Evolutionary conservation across 2,113 vertebrate species (phyloP), one percentile per base, ranked within the genome.

Genomic region (Oncorhynchus masou): DNA sequence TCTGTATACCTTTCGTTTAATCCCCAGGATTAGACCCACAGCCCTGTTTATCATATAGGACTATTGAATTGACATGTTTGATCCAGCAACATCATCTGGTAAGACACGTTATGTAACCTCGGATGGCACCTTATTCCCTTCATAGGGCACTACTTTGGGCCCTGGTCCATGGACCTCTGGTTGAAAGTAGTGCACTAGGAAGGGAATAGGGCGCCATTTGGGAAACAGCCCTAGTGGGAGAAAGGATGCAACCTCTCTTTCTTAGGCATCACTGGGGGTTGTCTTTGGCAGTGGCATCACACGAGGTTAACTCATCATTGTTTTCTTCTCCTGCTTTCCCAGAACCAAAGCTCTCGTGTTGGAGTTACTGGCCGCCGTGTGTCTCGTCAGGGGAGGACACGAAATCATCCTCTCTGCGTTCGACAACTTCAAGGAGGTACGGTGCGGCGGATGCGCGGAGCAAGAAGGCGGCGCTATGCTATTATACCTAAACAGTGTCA

Each of bases 361-460:
- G 89, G 97, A 98, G 90, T 94, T 99, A 79, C 91, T 99, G 91
- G 97, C 97, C 0, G 97, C 97, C 0, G 97, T 99, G 45, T 99
- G 97, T 93, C 92, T 99, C 84, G 97, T 99, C 86, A 93, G 97
- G 83, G 97, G 97, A 0, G 97, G 97, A 60, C 97, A 99, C 0
- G 97, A 99, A 91, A 99, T 99, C 81, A 99, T 99, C 89, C 96
- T 99, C 1, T 95, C 97, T 0, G 97, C 97, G 15, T 99, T 99
- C n/a, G 97, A 99, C 93, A 96, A 99, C 92, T 99, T 99, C 92
- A 97, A 99, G 92, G 96, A 99, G 96, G 97, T 99, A 93, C 0
- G 69, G 62, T n/a, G 48, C 22, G 3, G 16, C 64, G 77, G 22
- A 68, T 39, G 34, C 34, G 8, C 34, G 2, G 39, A 34, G 9